phyloP scores from a whole-genome alignment of 2,888 invertebrate genomes.

The Gymnosoma rotundatum region DNA sequence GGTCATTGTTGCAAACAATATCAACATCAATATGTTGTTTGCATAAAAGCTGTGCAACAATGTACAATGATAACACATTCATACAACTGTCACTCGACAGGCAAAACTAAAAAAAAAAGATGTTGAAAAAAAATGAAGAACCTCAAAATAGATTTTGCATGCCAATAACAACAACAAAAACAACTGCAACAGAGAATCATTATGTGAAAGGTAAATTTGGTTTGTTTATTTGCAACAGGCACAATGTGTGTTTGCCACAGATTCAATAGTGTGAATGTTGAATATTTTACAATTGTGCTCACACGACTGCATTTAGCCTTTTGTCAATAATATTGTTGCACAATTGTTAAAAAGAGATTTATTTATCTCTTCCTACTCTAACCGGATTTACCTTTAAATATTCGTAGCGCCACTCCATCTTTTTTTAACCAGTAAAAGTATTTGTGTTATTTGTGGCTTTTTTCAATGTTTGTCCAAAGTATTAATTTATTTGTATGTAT shows the following conservation, averaged over 20 bases:
- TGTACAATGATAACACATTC: conserved; percentile 34
- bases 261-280: conserved; percentile 38
- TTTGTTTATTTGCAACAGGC: conserved; percentile 61
- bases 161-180: conserved; percentile 47
- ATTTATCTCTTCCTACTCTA: conserved; percentile 22
- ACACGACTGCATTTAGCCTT: conserved; percentile 71
- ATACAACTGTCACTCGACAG: conserved; percentile 18
- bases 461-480: conserved; percentile 41
- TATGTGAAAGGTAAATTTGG: conserved; percentile 49
- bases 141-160: conserved; percentile 67
- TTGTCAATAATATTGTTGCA: conserved; percentile 71
- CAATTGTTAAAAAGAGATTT: conserved; percentile 68
- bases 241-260: background rate
- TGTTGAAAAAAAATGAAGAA: conserved; percentile 26
- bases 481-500: conserved; percentile 50
- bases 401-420: background rate
- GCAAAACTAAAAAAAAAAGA: conserved; percentile 4
- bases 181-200: conserved; percentile 4
- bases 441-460: conserved; percentile 69
- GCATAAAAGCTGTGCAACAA: conserved; percentile 69
- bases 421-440: conserved; percentile 22
- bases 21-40: conserved; percentile 71
- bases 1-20: conserved; percentile 70
- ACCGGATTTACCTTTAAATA: conserved; percentile 12
- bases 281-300: conserved; percentile 67